phyloP scores from a whole-genome alignment of 2,113 vertebrate genomes.

The Pongo abelii region DNA sequence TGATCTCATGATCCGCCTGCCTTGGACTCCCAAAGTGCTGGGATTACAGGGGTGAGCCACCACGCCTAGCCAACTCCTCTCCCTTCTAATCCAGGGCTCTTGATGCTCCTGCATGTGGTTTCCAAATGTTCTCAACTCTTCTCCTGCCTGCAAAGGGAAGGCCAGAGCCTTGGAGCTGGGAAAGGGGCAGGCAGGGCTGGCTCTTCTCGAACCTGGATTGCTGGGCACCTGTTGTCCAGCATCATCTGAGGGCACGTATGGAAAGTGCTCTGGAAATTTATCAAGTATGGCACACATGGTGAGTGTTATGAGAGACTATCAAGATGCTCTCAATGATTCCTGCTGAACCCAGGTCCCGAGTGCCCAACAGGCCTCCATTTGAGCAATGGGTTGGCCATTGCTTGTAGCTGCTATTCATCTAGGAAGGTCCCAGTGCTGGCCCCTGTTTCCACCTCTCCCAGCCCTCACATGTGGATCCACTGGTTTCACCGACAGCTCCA shows the following conservation, averaged over 20 bases:
- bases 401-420: background rate
- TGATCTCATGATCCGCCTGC: too few species aligned
- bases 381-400: background rate
- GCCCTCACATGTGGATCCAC: background rate
- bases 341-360: background rate
- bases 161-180: background rate
- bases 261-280: background rate
- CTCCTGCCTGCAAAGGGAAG: background rate
- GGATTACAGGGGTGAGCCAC: too few species aligned
- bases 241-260: background rate
- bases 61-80: background rate
- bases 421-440: background rate
- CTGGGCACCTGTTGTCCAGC: background rate
- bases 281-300: background rate
- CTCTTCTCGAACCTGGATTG: too few species aligned
- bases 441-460: background rate
- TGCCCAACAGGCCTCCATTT: background rate
- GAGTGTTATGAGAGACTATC: fast-evolving
- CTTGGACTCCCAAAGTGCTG: too few species aligned
- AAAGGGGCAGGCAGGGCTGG: too few species aligned
- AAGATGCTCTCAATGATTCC: background rate
- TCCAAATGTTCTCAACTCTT: background rate
- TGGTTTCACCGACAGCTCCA: background rate
- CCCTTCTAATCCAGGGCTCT: background rate
- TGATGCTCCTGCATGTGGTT: background rate